Conservation (phyloP, 2,888 invertebrate genomes). For the Phengaris alcon region DNA sequence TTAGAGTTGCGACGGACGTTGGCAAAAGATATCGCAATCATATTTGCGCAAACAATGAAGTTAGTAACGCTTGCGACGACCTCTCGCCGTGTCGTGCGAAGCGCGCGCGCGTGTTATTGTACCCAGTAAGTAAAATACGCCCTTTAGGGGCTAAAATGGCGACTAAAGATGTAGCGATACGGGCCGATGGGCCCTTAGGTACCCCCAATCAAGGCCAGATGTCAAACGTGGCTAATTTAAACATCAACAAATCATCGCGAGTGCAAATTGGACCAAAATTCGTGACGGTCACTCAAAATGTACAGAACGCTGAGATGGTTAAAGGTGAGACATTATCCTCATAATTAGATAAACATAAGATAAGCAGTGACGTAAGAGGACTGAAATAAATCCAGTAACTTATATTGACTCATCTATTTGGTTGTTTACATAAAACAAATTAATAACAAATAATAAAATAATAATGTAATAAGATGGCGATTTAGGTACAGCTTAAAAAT, state of each 20-base stretch:
- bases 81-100: neutral
- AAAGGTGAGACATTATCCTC: slow-evolving; percentile 57
- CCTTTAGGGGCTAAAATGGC: neutral
- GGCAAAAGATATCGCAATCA: neutral
- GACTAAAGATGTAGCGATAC: neutral
- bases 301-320: slow-evolving; percentile 63
- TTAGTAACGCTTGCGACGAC: slow-evolving; percentile 48
- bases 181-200: neutral
- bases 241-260: slow-evolving; percentile 56
- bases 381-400: neutral
- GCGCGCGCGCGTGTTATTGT: slow-evolving; percentile 37
- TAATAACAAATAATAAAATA: too few species aligned
- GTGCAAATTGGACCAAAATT: slow-evolving; percentile 67
- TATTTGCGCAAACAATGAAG: slow-evolving; percentile 33
- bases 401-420: too few species aligned
- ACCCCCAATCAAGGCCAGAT: slow-evolving; percentile 25
- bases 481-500: too few species aligned
- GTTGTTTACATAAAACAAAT: too few species aligned
- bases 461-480: too few species aligned
- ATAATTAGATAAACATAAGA: neutral
- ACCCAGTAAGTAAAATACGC: slow-evolving; percentile 39
- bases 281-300: slow-evolving; percentile 62
- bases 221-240: slow-evolving; percentile 53
- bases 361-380: neutral
- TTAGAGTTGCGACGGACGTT: neutral